phyloP scores from a whole-genome alignment of 2,888 invertebrate genomes.

The Cephus pygmeus region DNA sequence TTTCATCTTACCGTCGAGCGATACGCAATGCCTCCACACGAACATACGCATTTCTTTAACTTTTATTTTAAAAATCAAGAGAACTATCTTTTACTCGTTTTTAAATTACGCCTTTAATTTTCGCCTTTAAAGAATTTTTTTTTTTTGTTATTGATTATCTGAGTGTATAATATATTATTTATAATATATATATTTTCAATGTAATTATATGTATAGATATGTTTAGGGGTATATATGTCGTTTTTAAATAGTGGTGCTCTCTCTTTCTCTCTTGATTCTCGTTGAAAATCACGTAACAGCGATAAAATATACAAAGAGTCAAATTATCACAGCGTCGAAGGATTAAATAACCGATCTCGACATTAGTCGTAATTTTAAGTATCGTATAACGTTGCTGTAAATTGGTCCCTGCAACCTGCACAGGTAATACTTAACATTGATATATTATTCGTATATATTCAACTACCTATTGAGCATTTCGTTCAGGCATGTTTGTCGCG shows the following conservation, averaged over 20 bases:
- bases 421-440: constrained; percentile 18
- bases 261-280: constrained; percentile 19
- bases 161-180: not conserved
- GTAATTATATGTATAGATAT: not conserved
- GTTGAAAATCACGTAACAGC: constrained; percentile 10
- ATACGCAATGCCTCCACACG: constrained; percentile 60
- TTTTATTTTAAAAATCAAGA: no score
- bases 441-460: constrained; percentile 10
- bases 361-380: not conserved
- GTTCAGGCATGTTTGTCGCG: constrained; percentile 29
- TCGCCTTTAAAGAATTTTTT: not conserved
- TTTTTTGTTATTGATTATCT: not conserved
- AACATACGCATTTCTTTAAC: constrained; percentile 49
- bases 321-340: constrained; percentile 22
- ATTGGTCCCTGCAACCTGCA: constrained; percentile 25
- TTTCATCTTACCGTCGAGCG: constrained; percentile 52
- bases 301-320: constrained; percentile 16
- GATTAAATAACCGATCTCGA: not conserved
- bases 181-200: not conserved
- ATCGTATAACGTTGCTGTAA: not conserved
- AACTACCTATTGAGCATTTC: constrained; percentile 35
- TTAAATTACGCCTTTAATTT: not conserved
- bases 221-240: not conserved
- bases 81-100: not conserved
- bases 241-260: not conserved